Percentiles rank a stretch among this genome's conserved stretches.
phyloP scores from a whole-genome alignment of 1,140 invertebrate genomes.

The Oryctes rhinoceros region DNA sequence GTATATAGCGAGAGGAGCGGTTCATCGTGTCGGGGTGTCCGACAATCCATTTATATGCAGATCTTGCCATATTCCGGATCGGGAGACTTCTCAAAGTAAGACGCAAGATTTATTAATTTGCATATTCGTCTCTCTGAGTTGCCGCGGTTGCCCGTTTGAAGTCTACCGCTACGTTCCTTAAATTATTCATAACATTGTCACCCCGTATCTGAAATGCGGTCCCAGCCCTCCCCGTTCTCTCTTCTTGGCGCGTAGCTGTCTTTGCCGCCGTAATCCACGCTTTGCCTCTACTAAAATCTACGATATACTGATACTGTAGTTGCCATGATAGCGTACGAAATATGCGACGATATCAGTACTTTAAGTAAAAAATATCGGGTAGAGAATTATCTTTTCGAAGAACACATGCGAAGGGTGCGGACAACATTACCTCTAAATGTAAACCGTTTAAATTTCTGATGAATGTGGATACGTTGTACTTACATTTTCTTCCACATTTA shows the following conservation, averaged over 20 bases:
- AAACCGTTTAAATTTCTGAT: too few species aligned
- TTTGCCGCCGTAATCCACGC: not conserved
- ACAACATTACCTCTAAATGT: too few species aligned
- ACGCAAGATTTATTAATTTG: conserved; percentile 59
- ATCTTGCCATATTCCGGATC: conserved; percentile 51
- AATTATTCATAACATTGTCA: conserved; percentile 58
- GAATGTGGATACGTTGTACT: too few species aligned
- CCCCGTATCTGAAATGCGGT: conserved; percentile 49
- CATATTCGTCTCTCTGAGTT: conserved; percentile 53
- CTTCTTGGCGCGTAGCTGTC: not conserved
- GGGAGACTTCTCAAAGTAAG: conserved; percentile 54
- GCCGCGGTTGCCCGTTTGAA: conserved; percentile 51
- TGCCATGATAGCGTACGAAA: not conserved
- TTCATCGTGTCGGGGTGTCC: not conserved
- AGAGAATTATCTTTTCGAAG: too few species aligned
- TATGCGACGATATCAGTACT: too few species aligned
- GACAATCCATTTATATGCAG: conserved; percentile 55
- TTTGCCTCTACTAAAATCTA: not conserved
- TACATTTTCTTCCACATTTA: too few species aligned
- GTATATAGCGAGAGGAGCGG: not conserved
- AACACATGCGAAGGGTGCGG: too few species aligned
- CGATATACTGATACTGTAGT: not conserved
- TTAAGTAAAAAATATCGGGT: too few species aligned
- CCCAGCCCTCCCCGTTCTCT: not conserved
- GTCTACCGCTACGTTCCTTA: conserved; percentile 51